A percentile compares a stretch with the other conserved stretches of the same genome.
These are phyloP conservation scores for Champsocephalus esox DNA, from an alignment of 2,797 vertebrate genomes.

Conservation along the genomic window DNA sequence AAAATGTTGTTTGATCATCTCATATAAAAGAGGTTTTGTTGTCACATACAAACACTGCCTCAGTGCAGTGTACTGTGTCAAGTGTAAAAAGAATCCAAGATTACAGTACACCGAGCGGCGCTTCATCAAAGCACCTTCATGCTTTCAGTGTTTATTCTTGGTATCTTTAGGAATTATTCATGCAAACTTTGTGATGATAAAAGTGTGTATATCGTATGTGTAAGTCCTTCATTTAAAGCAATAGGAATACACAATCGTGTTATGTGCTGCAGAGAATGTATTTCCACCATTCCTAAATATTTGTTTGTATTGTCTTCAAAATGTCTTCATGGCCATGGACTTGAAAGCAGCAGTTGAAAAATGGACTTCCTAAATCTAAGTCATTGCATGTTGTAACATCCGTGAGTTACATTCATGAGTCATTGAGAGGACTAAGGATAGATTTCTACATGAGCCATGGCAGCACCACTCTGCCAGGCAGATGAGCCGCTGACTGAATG, in stretches of 20 bases:
- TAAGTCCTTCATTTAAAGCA: neutral
- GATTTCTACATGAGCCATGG: constrained; percentile 25
- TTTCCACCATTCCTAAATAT: neutral
- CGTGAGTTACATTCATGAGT: constrained; percentile 25
- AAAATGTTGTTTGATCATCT: constrained; percentile 21
- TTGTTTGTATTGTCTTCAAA: constrained; percentile 5
- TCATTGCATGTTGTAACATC: constrained; percentile 36
- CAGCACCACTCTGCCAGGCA: constrained; percentile 32
- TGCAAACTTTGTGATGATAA: neutral
- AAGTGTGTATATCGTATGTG: neutral
- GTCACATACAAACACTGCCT: constrained; percentile 5
- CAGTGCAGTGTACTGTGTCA: neutral
- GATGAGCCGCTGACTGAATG: constrained; percentile 57
- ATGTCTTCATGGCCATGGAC: neutral
- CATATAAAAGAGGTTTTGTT: neutral
- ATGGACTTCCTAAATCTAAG: constrained; percentile 33
- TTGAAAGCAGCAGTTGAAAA: constrained; percentile 9
- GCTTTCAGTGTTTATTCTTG: neutral
- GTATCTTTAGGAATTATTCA: constrained; percentile 6
- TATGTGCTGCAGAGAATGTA: neutral
- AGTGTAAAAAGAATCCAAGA: neutral
- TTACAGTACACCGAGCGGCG: neutral
- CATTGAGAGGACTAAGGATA: constrained; percentile 16
- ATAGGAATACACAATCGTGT: neutral
- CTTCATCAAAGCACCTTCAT: neutral